Evolutionary conservation across 1,140 invertebrate species (phyloP), one percentile per base, ranked within the genome.

Genomic region (Eciton burchellii): DNA sequence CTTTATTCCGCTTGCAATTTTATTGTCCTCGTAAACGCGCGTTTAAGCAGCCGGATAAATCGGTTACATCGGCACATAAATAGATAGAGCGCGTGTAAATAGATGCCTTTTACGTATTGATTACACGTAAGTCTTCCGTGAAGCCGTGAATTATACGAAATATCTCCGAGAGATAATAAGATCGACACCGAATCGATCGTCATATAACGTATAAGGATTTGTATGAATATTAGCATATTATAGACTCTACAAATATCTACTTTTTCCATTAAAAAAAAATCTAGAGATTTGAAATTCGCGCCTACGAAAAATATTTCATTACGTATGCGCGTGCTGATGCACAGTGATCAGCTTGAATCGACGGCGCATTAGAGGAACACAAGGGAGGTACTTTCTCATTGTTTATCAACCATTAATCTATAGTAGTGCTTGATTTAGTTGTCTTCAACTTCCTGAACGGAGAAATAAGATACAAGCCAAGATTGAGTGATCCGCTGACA

Each of bases 401-500:
- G 84, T 83, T 82, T 71, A 52, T 66, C 86, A 90, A 91, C 88
- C 91, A 90, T 92, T 90, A 92, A 89, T 85, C 71, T 12, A 47
- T 57, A n/a, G 60, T 62, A 81, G 76, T 81, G 73, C 60, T 52
- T 52, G 19, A 43, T 66, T 52, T 16, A 19, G 65, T 54, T 73
- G 63, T n/a, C 49, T 90, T 91, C 91, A 88, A 82, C 81, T 84
- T 86, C 82, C 59, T 81, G 24, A 83, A 89, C 84, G 57, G 70
- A 79, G 63, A 63, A 85, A 77, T 47, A 82, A 49, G 73, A 82
- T 24, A 88, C 83, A 52, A 86, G 85, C 83, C 86, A 85, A 91
- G 81, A 93, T 89, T 92, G 92, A 92, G 86, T 92, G 90, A 92
- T 87, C 74, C 70, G 87, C 76, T 85, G 65, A 88, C 56, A 89